Evolutionary conservation across 2,797 vertebrate genomes (phyloP), one percentile per base, ranked within the genome.

Genomic region (Chanos chanos): DNA sequence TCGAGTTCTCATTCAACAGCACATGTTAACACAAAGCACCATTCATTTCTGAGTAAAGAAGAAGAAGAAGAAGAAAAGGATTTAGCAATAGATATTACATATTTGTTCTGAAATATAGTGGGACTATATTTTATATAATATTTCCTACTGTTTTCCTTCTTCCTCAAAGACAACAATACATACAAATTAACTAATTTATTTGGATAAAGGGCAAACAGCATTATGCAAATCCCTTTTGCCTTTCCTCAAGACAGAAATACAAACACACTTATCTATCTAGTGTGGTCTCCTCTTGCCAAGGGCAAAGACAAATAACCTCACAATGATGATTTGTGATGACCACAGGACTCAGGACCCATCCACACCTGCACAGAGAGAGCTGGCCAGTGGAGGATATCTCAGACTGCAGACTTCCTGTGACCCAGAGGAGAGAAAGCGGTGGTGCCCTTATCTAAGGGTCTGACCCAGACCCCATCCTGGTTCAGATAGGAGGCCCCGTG

Each of bases 401-500:
- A 68, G 69, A 81, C 80, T 64, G 57, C 86, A 90, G 85, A 69
- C 84, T 77, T 79, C 55, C 65, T 56, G 40, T 82, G 83, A 86
- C 83, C 80, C 71, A 18, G 50, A 80, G 83, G 80, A 43, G 33
- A 13, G 43, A 52, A 48, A 61, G 34, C 48, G 48, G 21, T n/a
- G n/a, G n/a, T 54, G 45, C 27, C 52, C 66, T 66, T 73, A 73
- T 73, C 66, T 58, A 4, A 58, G 40, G 49, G 52, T 47, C 48
- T 70, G 72, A 74, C 62, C 72, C 50, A 37, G 41, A 50, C 52
- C 36, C 39, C 10, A 28, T 18, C 44, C 48, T 39, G 30, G 44
- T 33, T 66, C 36, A 59, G 66, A 73, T 73, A 73, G 62, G 53
- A 66, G 48, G 33, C 66, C 60, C 67, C 50, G 59, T 10, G 67